phyloP scores from a whole-genome alignment of 2,888 invertebrate species.

The Sminthurides aquaticus region DNA sequence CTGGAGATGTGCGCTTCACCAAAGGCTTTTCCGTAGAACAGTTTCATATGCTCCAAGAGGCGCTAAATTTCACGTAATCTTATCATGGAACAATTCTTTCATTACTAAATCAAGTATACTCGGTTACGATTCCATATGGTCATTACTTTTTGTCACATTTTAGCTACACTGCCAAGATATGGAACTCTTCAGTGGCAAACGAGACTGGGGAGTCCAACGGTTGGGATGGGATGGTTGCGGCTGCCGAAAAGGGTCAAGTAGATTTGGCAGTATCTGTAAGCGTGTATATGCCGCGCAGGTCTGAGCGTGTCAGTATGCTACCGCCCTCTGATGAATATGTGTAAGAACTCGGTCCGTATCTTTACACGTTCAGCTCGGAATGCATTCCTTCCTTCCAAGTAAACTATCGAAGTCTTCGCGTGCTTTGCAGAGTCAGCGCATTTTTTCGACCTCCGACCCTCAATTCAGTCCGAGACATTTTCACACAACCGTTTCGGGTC shows the following conservation, averaged over 20 bases:
- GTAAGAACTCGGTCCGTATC: no score
- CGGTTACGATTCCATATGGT: no score
- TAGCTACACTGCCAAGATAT: not conserved
- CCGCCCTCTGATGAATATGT: conserved; percentile 35
- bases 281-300: conserved; percentile 25
- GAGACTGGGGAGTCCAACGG: conserved; percentile 8
- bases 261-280: conserved; percentile 33
- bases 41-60: conserved; percentile 24
- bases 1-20: conserved; percentile 16
- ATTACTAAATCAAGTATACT: no score
- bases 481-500: conserved; percentile 34
- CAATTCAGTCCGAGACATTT: conserved; percentile 39
- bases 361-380: no score
- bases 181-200: conserved; percentile 14
- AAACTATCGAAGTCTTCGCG: no score
- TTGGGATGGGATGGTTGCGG: conserved; percentile 30
- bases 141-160: no score
- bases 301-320: conserved; percentile 26
- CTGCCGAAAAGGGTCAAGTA: conserved; percentile 22
- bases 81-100: no score
- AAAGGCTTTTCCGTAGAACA: conserved; percentile 32
- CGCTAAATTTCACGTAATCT: conserved; percentile 38
- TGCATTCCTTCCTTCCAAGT: no score
- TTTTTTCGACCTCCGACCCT: conserved; percentile 31
- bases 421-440: conserved; percentile 29